These are phyloP conservation scores for Rutpela maculata DNA, from an alignment of 2,888 invertebrate genomes.

Conservation along the genomic window DNA sequence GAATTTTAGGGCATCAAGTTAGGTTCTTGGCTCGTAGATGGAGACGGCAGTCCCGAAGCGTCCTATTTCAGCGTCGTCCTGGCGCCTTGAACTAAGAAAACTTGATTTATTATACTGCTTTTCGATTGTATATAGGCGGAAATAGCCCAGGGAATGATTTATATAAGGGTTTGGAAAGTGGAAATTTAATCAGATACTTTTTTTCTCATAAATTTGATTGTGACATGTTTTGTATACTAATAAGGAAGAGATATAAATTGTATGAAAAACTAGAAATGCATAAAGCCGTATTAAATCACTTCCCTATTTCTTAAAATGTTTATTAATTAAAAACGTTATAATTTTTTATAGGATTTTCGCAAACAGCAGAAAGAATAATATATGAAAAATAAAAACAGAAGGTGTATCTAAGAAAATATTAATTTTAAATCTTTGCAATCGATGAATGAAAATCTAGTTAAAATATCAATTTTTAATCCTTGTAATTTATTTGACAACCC, in stretches of 20 bases:
- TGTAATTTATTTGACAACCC: too few relatives aligned
- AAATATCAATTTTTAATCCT: too few relatives aligned
- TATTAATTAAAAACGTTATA: too few relatives aligned
- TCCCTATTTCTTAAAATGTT: too few relatives aligned
- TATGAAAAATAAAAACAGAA: too few relatives aligned
- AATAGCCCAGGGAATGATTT: constrained; percentile 60
- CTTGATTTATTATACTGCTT: constrained; percentile 63
- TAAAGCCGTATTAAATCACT: too few relatives aligned
- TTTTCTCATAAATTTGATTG: constrained; percentile 45
- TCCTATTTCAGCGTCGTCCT: constrained; percentile 63
- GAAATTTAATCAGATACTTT: constrained; percentile 32
- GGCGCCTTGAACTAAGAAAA: constrained; percentile 68
- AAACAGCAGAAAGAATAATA: too few relatives aligned
- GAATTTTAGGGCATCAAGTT: constrained; percentile 43
- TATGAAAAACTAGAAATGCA: background rate
- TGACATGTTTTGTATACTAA: constrained; percentile 47
- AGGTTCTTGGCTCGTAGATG: constrained; percentile 61
- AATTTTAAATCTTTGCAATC: too few relatives aligned
- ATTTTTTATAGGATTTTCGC: too few relatives aligned
- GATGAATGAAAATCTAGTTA: too few relatives aligned
- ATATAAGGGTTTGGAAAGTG: constrained; percentile 56
- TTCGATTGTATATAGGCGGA: constrained; percentile 59
- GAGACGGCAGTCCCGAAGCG: constrained; percentile 59
- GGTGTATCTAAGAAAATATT: too few relatives aligned
- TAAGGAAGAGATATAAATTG: constrained; percentile 8